Base-by-base conservation (phyloP, 2,113 vertebrate genomes). In the Thunnus thynnus region DNA sequence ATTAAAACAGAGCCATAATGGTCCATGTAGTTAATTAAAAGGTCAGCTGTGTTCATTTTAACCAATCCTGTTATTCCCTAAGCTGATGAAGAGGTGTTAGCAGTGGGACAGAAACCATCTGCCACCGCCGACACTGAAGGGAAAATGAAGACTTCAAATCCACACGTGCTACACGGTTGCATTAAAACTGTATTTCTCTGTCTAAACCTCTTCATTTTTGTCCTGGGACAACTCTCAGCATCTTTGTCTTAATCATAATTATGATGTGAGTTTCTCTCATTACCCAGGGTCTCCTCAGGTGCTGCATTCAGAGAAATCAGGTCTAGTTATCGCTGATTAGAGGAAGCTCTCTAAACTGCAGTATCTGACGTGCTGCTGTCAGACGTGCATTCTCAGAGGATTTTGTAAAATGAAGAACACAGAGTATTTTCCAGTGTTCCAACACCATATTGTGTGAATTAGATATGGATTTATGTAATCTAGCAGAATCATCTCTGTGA, bases 41-140 rank as follows among this genome's bases (percentile, higher is more conserved):
- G 89, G 89, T 91, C 89, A 84, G 27, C 11, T 2, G 25, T 87
- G 75, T 82, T 88, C 64, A 44, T 87, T 83, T 87, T 72, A 90
- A 90, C 79, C 86, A 89, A 75, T 85, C 70, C 70, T 58, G 5
- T 83, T 84, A 90, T 86, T 91, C 92, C 92, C 92, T 18, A 46
- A 58, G 52, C 89, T 84, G 66, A 69, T 67, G 77, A 77, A 36
- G 83, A 85, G 68, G 77, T 61, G 58, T 58, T 65, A 76, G 76
- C 91, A 41, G 61, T 85, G 90, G 89, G 86, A 89, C 77, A 76
- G 86, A 79, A 86, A 88, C 86, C 88, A 86, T 92, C 90, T 91
- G 88, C 84, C 65, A 50, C 68, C 79, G 69, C 72, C 84, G 73
- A 82, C 83, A 83, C 63, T 70, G 77, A 80, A 69, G 41, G 78